Base-by-base conservation (phyloP, 2,888 invertebrate species). In the Amiota minor region DNA sequence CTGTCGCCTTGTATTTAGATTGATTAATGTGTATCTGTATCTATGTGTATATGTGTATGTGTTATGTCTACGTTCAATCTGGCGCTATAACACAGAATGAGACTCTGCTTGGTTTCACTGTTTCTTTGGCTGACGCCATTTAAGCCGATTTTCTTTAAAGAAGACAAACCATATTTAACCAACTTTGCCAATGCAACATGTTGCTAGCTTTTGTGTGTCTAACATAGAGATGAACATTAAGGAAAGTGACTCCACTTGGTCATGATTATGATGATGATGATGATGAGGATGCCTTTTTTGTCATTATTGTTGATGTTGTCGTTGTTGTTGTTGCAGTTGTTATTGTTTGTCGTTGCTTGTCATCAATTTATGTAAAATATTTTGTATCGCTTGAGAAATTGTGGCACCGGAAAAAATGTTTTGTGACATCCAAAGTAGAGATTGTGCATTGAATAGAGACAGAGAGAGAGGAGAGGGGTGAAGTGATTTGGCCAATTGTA, bases 11-110 rank as follows among this genome's bases (percentile, higher is more conserved):
- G 70, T 64, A 74, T 77, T 65, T 18, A 68, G 47, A 55, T 49
- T 78, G 77, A 77, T 75, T 77, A 75, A 72, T 77, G 69, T 77
- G 35, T 35, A 70, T 75, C 67, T 64, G 47, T 20, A 70, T 61
- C n/a, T 50, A 23, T 8, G 12, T 73, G 20, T 70, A 46, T 18
- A 35, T 75, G 11, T 47, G 50, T 70, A 45, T 83, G 82, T 62
- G 62, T 62, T 62, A 35, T 62, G 23, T 11, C 45, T 12, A 45
- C n/a, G 12, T 11, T 62, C 14, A 18, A 16, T 14, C 16, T 59
- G n/a, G 59, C 18, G n/a, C n/a, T 59, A 18, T 11, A n/a, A 2
- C 62, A 62, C 45, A 18, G 45, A 45, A 62, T 14, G 62, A 14
- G 35, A 45, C 62, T 23, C 62, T 62, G 45, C 47, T 6, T 35